These are phyloP conservation scores for Enteromius fasciolatus DNA, from an alignment of 2,797 vertebrate genomes.

Conservation along the genomic window DNA sequence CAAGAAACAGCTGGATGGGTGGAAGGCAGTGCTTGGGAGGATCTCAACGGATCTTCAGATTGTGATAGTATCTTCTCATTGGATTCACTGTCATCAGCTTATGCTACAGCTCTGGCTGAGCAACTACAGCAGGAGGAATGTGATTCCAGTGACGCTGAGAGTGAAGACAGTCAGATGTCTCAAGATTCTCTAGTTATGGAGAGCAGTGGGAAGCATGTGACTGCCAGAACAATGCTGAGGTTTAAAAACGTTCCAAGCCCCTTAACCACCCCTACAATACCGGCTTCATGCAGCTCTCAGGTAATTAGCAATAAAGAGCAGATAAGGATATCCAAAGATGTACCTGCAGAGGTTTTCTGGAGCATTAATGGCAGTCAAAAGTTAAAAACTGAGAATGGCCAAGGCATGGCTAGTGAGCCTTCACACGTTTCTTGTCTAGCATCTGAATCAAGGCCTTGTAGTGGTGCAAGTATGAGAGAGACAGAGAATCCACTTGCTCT, in stretches of 20 bases:
- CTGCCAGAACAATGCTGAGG: slow-evolving; percentile 58
- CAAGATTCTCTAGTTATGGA: slow-evolving; percentile 84
- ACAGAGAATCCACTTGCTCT: slow-evolving; percentile 71
- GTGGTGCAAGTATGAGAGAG: slow-evolving; percentile 67
- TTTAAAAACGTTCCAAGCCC: slow-evolving; percentile 61
- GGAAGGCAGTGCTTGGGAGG: slow-evolving; percentile 66
- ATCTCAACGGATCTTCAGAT: slow-evolving; percentile 80
- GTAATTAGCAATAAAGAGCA: slow-evolving; percentile 66
- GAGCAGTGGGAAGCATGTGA: slow-evolving; percentile 54
- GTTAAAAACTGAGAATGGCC: slow-evolving; percentile 47
- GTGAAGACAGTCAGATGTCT: slow-evolving; percentile 90
- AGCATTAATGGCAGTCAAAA: slow-evolving; percentile 68
- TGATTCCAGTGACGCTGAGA: slow-evolving; percentile 81
- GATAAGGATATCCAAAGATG: slow-evolving; percentile 69
- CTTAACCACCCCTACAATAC: slow-evolving; percentile 48
- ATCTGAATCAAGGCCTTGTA: slow-evolving; percentile 57
- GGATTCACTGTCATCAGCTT: slow-evolving; percentile 90
- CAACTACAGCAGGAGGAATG: slow-evolving; percentile 77
- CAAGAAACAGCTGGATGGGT: slow-evolving; percentile 69
- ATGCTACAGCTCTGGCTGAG: slow-evolving; percentile 74
- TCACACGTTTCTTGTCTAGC: neutral
- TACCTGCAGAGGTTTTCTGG: slow-evolving; percentile 82
- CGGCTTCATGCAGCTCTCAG: slow-evolving; percentile 63
- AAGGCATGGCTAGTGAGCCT: neutral
- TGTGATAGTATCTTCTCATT: slow-evolving; percentile 89